Evolutionary conservation across 2,888 invertebrate genomes (phyloP).

Genomic region (Apantesis nais): DNA sequence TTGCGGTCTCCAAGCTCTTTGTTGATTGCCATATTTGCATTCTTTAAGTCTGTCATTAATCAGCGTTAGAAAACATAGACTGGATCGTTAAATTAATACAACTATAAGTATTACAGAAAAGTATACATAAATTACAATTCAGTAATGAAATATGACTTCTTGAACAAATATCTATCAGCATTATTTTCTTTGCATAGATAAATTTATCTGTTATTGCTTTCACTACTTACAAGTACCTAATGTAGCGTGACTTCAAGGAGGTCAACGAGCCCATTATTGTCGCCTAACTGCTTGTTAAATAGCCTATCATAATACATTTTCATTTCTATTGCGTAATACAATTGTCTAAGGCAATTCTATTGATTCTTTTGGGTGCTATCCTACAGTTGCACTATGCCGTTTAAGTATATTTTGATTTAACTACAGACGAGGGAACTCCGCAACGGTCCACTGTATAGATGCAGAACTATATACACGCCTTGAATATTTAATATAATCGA

Average conservation of each 20-base stretch:
- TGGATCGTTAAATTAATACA: neutral
- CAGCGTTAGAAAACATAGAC: neutral
- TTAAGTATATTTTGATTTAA: too few species aligned
- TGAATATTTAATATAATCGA: neutral
- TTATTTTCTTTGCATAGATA: conserved; percentile 22
- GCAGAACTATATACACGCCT: neutral
- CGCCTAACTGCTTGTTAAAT: conserved; percentile 59
- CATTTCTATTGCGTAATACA: conserved; percentile 43
- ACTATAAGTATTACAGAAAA: neutral
- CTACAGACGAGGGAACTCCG: neutral
- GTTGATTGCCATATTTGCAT: neutral
- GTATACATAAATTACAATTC: neutral
- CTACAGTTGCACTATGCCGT: neutral
- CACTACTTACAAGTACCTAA: conserved; percentile 58
- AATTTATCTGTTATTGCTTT: conserved; percentile 49
- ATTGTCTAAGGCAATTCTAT: conserved; percentile 2
- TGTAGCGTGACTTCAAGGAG: conserved; percentile 62
- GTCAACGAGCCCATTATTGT: conserved; percentile 59
- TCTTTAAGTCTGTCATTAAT: neutral
- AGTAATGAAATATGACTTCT: neutral
- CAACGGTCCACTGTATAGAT: neutral
- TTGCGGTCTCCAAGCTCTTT: neutral
- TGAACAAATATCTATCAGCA: conserved; percentile 5
- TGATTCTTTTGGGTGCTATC: neutral
- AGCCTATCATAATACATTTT: conserved; percentile 46